Percentiles rank a stretch among this genome's conserved stretches.
phyloP scores from a whole-genome alignment of 2,888 invertebrate genomes.

The Aspidiotus destructor region DNA sequence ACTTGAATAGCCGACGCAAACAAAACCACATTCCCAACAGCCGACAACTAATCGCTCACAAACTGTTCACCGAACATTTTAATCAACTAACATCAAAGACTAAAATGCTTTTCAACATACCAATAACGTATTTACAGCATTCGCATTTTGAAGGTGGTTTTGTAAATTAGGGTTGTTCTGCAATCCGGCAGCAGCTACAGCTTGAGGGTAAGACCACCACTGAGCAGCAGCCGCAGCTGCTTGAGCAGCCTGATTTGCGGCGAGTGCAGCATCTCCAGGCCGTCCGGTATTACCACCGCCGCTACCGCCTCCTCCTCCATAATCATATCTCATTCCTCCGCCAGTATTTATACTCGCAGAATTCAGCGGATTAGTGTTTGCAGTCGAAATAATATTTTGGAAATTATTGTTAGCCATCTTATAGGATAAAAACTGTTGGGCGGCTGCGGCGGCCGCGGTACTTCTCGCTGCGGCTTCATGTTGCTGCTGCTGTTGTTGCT shows the following conservation, averaged over 20 bases:
- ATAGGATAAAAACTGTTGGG: conserved; percentile 34
- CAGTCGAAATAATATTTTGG: conserved; percentile 36
- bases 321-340: conserved; percentile 34
- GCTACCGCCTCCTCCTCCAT: conserved; percentile 27
- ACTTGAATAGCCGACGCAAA: too few relatives aligned
- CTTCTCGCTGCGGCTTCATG: conserved; percentile 28
- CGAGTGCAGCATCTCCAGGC: conserved; percentile 30
- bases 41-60: too few relatives aligned
- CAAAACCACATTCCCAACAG: too few relatives aligned
- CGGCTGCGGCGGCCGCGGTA: conserved; percentile 34
- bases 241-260: conserved; percentile 40
- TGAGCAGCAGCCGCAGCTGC: conserved; percentile 31
- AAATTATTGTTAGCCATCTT: conserved; percentile 37
- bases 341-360: conserved; percentile 34
- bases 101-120: conserved; percentile 14
- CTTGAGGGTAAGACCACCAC: conserved; percentile 43
- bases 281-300: conserved; percentile 25
- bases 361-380: conserved; percentile 26
- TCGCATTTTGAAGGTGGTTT: conserved; percentile 32
- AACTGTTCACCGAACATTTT: too few relatives aligned
- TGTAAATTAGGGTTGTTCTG: conserved; percentile 35
- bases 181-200: conserved; percentile 37
- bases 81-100: background rate
- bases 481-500: conserved; percentile 39
- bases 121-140: conserved; percentile 29